These are phyloP conservation scores for Hipposideros larvatus DNA, from an alignment of 2,797 vertebrate genomes.

Conservation along the genomic window DNA sequence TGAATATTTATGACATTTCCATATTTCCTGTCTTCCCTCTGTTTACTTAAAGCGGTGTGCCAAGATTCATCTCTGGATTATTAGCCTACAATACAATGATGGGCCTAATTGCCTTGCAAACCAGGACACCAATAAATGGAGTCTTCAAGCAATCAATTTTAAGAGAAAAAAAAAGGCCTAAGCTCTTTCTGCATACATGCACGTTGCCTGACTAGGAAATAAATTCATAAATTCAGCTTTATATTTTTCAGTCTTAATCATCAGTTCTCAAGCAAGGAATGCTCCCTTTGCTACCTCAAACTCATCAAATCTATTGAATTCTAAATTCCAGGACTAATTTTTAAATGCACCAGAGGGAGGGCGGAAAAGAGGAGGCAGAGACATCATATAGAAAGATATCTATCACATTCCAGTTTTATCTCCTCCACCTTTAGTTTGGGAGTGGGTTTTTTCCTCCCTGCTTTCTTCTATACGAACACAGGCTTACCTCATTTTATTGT, in stretches of 20 bases:
- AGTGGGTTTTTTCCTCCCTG: constrained; percentile 2
- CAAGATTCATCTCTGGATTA: constrained; percentile 76
- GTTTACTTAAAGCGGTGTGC: constrained; percentile 79
- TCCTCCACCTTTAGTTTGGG: constrained; percentile 41
- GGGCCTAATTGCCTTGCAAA: constrained; percentile 78
- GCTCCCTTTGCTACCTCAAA: constrained; percentile 52
- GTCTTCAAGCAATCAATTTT: constrained; percentile 66
- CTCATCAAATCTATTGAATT: constrained; percentile 54
- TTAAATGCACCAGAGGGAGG: not conserved
- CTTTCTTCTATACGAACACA: constrained; percentile 53
- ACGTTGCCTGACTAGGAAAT: constrained; percentile 8
- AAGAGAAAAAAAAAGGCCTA: not conserved
- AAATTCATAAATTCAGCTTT: constrained; percentile 61
- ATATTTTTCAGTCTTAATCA: constrained; percentile 66
- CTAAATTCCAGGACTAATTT: constrained; percentile 69
- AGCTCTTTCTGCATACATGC: constrained; percentile 36
- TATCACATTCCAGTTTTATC: not conserved
- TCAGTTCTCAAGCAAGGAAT: constrained; percentile 66
- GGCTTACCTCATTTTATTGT: not conserved
- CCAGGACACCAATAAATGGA: constrained; percentile 77
- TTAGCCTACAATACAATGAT: constrained; percentile 73
- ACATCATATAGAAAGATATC: constrained; percentile 42
- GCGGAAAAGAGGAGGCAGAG: not conserved
- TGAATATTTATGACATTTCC: constrained; percentile 83
- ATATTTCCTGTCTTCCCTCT: constrained; percentile 79